Percentiles rank a stretch among this genome's conserved stretches.
phyloP scores from a whole-genome alignment of 2,797 vertebrate genomes.

The Gallinago solitaria region DNA sequence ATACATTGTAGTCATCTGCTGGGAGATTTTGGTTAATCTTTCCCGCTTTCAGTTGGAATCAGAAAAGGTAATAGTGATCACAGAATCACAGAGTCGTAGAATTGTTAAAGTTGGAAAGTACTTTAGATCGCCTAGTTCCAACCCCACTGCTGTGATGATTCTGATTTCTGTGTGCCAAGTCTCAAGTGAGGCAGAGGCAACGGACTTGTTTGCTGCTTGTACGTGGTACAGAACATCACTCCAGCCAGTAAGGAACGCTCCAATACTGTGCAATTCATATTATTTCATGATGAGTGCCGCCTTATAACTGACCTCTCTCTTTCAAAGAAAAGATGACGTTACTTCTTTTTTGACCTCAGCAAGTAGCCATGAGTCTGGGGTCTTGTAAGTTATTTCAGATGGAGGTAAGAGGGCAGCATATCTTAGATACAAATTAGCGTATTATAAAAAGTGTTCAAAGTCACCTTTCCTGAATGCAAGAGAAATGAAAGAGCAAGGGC shows the following conservation, averaged over 20 bases:
- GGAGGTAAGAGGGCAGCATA: not conserved
- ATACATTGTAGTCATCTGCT: not conserved
- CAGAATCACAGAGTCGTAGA: not conserved
- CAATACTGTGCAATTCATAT: not conserved
- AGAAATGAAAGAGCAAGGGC: not conserved
- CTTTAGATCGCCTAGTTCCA: too few relatives aligned
- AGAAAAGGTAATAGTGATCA: not conserved
- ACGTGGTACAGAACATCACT: not conserved
- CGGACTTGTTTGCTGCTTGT: not conserved
- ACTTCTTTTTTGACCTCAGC: not conserved
- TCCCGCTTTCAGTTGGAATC: not conserved
- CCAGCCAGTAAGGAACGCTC: not conserved
- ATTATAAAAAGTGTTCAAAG: not conserved
- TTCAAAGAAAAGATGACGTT: not conserved
- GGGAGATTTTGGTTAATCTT: not conserved
- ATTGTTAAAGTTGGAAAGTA: not conserved
- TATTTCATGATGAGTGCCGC: not conserved
- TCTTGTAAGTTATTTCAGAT: not conserved
- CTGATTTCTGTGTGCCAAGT: not conserved
- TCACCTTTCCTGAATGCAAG: not conserved
- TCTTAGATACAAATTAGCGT: not conserved
- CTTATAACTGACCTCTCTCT: not conserved
- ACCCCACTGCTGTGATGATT: not conserved
- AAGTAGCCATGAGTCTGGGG: not conserved
- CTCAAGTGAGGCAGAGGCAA: not conserved